Evolutionary conservation across 2,113 vertebrate species (phyloP).

Genomic region (Microcebus ravelobensis): DNA sequence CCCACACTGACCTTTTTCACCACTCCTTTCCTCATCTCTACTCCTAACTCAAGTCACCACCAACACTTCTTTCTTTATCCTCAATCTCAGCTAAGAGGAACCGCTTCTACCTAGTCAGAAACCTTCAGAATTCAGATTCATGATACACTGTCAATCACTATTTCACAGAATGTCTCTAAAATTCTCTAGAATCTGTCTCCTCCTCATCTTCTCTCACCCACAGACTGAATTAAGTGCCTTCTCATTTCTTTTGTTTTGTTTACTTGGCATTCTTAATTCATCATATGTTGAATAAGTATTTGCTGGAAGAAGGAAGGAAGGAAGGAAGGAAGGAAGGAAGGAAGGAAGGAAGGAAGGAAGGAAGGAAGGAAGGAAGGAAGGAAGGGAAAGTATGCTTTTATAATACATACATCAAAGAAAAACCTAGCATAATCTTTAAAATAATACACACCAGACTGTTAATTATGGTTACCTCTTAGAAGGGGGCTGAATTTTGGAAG

Average conservation of each 20-base stretch:
- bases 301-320: neutral
- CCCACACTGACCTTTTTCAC: neutral
- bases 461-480: neutral
- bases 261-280: neutral
- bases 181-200: neutral
- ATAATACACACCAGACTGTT: neutral
- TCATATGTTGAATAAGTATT: neutral
- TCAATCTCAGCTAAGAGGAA: neutral
- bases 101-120: neutral
- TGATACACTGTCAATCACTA: neutral
- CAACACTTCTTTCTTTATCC: neutral
- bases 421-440: neutral
- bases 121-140: neutral
- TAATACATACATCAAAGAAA: neutral
- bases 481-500: neutral
- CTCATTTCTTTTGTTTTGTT: neutral
- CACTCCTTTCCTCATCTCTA: neutral
- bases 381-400: neutral
- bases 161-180: neutral
- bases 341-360: too few relatives aligned
- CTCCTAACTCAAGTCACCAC: neutral
- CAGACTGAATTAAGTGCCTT: neutral
- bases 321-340: neutral
- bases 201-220: neutral
- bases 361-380: too few relatives aligned